These are phyloP conservation scores for Labia minor DNA, from an alignment of 2,888 invertebrate species.

Conservation along the genomic window DNA sequence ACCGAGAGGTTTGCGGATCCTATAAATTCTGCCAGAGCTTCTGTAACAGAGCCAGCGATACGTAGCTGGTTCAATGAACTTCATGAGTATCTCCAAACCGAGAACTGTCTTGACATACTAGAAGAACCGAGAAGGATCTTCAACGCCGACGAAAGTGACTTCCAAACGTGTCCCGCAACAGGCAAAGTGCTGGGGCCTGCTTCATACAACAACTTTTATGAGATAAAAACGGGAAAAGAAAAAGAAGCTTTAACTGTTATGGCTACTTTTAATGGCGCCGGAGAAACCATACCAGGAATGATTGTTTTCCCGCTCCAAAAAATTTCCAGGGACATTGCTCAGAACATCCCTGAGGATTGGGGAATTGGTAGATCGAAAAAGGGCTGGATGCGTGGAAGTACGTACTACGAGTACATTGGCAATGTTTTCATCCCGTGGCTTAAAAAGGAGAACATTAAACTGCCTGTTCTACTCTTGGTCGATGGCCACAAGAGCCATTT, in stretches of 20 bases:
- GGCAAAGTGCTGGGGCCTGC: slow-evolving; percentile 15
- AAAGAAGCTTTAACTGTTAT: slow-evolving; percentile 18
- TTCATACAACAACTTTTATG: slow-evolving; percentile 17
- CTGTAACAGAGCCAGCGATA: not conserved
- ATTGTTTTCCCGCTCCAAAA: slow-evolving; percentile 17
- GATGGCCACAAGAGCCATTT: slow-evolving; percentile 17
- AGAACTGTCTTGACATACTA: slow-evolving; percentile 13
- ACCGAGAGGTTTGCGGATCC: not conserved
- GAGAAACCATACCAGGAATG: slow-evolving; percentile 7
- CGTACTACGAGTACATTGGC: slow-evolving; percentile 17
- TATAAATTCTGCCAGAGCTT: not conserved
- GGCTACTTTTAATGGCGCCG: slow-evolving; percentile 15
- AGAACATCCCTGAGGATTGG: slow-evolving; percentile 14
- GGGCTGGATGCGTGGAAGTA: slow-evolving; percentile 17
- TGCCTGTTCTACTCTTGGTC: slow-evolving; percentile 9
- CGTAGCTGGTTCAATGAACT: not conserved
- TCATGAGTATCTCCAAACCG: not conserved
- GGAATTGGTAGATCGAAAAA: slow-evolving; percentile 17
- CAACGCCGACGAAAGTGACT: slow-evolving; percentile 16
- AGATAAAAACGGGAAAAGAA: slow-evolving; percentile 16
- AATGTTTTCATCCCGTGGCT: slow-evolving; percentile 17
- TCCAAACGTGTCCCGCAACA: slow-evolving; percentile 15
- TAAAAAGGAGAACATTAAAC: not conserved
- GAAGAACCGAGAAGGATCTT: slow-evolving; percentile 16
- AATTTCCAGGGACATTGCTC: slow-evolving; percentile 9